phyloP scores from a whole-genome alignment of 1,140 invertebrate genomes.

The Pteromalus puparum region DNA sequence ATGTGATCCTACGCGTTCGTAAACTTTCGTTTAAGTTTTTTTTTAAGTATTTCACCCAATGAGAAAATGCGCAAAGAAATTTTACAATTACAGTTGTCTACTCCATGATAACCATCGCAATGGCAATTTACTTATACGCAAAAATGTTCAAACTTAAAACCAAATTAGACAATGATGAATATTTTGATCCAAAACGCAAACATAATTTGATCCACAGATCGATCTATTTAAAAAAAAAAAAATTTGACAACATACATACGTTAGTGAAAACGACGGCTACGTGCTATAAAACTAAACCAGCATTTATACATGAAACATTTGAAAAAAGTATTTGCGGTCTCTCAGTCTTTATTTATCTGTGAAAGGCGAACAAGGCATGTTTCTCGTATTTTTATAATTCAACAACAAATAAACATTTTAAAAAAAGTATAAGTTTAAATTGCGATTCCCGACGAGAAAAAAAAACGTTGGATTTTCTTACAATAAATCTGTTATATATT shows the following conservation, averaged over 20 bases:
- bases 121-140: slow-evolving; percentile 1
- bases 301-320: slow-evolving; percentile 14
- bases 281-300: slow-evolving; percentile 36
- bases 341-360: slow-evolving; percentile 40
- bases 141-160: slow-evolving; percentile 36
- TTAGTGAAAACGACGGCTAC: slow-evolving; percentile 18
- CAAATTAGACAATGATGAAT: neutral
- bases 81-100: slow-evolving; percentile 22
- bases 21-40: slow-evolving; percentile 48
- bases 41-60: slow-evolving; percentile 35
- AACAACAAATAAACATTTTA: neutral
- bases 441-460: slow-evolving; percentile 18
- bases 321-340: slow-evolving; percentile 29
- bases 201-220: slow-evolving; percentile 5
- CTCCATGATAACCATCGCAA: neutral
- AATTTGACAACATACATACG: slow-evolving; percentile 23
- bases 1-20: slow-evolving; percentile 64
- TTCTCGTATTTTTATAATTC: slow-evolving; percentile 6
- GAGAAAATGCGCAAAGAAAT: slow-evolving; percentile 30
- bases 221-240: slow-evolving; percentile 28
- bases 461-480: slow-evolving; percentile 25
- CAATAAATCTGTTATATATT: slow-evolving; percentile 13
- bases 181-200: slow-evolving; percentile 14
- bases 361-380: slow-evolving; percentile 20
- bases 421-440: slow-evolving; percentile 6